These are phyloP conservation scores for Isoperla grammatica DNA, from an alignment of 2,888 invertebrate genomes.

Conservation along the genomic window DNA sequence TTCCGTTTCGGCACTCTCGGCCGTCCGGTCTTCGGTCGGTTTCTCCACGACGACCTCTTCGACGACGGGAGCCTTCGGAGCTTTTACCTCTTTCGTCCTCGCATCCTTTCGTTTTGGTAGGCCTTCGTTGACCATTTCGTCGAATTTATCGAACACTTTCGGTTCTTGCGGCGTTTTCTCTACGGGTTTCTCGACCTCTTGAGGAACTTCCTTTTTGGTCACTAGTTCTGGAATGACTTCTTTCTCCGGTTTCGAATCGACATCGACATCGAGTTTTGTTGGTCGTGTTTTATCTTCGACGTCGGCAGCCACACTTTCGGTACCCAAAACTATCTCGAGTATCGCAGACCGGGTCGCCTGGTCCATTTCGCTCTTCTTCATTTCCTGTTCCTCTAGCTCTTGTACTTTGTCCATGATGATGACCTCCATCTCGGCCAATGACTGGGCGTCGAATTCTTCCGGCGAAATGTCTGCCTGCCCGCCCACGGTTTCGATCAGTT, in stretches of 20 bases:
- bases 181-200: background rate
- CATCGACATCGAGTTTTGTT: background rate
- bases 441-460: too few relatives aligned
- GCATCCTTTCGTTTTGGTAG: background rate
- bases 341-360: background rate
- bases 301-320: background rate
- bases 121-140: background rate
- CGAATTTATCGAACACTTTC: background rate
- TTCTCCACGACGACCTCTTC: constrained; percentile 7
- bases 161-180: background rate
- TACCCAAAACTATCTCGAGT: constrained; percentile 4
- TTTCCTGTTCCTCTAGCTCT: background rate
- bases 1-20: constrained; percentile 36
- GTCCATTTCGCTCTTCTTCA: constrained; percentile 4
- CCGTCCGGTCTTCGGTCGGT: constrained; percentile 47
- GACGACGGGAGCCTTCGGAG: background rate
- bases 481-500: background rate
- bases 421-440: constrained; percentile 18
- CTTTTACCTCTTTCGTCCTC: constrained; percentile 5
- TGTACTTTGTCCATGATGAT: constrained; percentile 19
- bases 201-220: too few relatives aligned
- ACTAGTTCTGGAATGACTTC: too few relatives aligned
- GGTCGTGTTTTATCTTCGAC: background rate
- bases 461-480: too few relatives aligned
- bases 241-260: background rate